Percentiles rank a stretch among this genome's conserved stretches.
These are phyloP conservation scores for Corythaixoides concolor DNA, from an alignment of 2,113 vertebrate species.

Conservation along the genomic window DNA sequence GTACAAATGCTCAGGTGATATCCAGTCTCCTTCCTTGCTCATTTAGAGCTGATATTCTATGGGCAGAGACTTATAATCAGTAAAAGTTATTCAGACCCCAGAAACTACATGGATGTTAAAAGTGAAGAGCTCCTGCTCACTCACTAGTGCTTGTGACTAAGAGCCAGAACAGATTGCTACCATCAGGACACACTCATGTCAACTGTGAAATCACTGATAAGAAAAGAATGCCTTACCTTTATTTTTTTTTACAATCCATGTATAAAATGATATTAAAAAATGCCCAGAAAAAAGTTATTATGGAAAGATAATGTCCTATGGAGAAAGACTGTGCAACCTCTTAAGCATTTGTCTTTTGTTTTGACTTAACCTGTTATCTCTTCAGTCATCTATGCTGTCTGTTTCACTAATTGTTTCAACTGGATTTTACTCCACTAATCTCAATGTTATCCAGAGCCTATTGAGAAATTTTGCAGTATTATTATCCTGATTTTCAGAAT, in stretches of 20 bases:
- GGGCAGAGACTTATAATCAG: not conserved
- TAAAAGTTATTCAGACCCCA: not conserved
- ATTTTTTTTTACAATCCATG: not conserved
- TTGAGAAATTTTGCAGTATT: not conserved
- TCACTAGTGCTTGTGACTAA: not conserved
- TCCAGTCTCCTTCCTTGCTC: not conserved
- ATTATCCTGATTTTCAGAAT: not conserved
- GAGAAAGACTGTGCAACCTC: not conserved
- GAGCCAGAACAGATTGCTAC: not conserved
- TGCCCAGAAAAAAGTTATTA: not conserved
- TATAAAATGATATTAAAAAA: not conserved
- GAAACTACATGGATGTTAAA: not conserved
- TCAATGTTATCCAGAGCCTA: not conserved
- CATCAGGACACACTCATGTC: not conserved
- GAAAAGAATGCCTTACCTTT: not conserved
- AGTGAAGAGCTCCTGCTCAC: not conserved
- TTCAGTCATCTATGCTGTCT: not conserved
- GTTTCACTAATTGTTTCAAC: not conserved
- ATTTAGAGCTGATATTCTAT: not conserved
- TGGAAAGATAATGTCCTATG: not conserved
- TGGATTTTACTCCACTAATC: not conserved
- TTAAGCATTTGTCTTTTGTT: not conserved
- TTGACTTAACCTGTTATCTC: not conserved
- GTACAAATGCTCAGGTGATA: not conserved
- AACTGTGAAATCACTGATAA: not conserved